Evolutionary conservation across 2,113 vertebrate genomes (phyloP).

Genomic region (Amazona vittata): DNA sequence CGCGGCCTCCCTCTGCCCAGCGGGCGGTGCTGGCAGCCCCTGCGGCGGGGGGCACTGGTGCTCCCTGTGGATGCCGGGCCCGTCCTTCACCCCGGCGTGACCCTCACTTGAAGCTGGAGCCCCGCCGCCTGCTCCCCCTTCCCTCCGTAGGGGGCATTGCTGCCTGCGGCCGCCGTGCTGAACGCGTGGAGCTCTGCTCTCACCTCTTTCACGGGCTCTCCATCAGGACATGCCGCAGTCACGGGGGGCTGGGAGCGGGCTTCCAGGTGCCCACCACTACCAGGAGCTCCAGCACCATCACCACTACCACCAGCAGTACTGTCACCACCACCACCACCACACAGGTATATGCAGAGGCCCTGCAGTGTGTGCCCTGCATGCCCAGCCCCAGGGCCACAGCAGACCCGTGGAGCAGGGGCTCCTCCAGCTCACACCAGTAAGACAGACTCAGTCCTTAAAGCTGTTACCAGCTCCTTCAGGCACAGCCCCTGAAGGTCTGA

Average conservation of each 20-base stretch:
- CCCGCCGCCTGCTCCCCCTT: neutral
- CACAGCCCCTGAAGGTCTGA: neutral
- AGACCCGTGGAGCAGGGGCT: neutral
- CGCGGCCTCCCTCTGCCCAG: neutral
- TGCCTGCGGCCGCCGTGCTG: no score
- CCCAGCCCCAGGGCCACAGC: neutral
- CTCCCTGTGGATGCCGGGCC: neutral
- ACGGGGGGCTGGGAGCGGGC: rapidly evolving
- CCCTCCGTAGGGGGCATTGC: neutral
- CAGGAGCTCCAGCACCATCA: no score
- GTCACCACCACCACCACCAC: no score
- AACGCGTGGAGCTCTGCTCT: neutral
- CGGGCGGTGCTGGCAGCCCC: neutral
- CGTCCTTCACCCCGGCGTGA: neutral
- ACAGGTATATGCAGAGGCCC: neutral
- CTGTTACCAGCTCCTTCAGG: neutral
- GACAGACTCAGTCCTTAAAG: no score
- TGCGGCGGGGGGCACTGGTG: neutral
- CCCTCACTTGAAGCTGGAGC: neutral
- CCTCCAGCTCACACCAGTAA: neutral
- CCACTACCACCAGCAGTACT: no score
- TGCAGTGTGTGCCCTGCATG: neutral
- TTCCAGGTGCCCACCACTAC: neutral
- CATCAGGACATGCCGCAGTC: neutral
- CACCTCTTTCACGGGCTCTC: neutral